phyloP scores from a whole-genome alignment of 23 tunicate genomes.

The Corella eumyota region DNA sequence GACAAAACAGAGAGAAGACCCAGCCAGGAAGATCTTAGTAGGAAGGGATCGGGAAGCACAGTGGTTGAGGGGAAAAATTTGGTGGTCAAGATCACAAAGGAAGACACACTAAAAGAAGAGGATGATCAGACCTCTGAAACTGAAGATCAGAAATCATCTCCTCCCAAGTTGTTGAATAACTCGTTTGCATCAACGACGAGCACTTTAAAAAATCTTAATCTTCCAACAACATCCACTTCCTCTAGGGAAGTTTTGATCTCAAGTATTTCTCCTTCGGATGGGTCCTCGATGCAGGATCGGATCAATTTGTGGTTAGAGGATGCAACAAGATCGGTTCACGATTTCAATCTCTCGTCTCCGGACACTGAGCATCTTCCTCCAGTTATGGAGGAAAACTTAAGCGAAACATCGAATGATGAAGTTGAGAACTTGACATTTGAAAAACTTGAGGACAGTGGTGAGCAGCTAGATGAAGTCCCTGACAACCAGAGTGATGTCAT shows the following conservation, averaged over 20 bases:
- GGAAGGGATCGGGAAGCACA: slow-evolving; percentile 90
- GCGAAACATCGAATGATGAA: too few species aligned
- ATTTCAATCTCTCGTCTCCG: slow-evolving; percentile 16
- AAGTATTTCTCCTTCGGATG: neutral
- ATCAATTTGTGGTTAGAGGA: slow-evolving; percentile 44
- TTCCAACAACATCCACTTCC: too few species aligned
- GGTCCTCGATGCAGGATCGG: slow-evolving; percentile 33
- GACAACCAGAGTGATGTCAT: too few species aligned
- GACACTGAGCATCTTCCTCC: too few species aligned
- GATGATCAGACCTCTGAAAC: neutral
- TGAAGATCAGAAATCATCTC: neutral
- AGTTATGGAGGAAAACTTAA: too few species aligned
- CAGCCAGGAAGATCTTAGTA: slow-evolving; percentile 51
- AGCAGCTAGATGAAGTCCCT: too few species aligned
- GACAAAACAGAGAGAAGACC: neutral
- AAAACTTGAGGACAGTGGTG: too few species aligned
- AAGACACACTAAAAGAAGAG: neutral
- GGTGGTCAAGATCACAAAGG: neutral
- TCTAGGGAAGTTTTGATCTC: too few species aligned
- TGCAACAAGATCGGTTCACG: slow-evolving; percentile 9
- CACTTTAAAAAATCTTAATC: too few species aligned
- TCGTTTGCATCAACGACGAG: too few species aligned
- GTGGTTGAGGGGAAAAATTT: slow-evolving; percentile 56
- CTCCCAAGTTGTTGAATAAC: neutral
- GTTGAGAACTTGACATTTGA: too few species aligned